Conservation (phyloP, 2,797 vertebrate genomes). For the Hemibagrus guttatus region DNA sequence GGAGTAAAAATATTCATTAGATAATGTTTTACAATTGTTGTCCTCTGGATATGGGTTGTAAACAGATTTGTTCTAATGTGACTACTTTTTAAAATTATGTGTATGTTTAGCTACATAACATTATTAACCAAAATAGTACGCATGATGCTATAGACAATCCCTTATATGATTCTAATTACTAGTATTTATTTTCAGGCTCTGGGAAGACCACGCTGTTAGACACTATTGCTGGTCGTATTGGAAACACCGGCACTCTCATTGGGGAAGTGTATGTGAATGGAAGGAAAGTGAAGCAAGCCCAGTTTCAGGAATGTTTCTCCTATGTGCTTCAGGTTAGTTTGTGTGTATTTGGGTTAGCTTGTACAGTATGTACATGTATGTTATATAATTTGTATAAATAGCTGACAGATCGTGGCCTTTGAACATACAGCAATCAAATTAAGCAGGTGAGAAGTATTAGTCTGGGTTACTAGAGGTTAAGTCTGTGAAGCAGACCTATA, state of each 20-base stretch:
- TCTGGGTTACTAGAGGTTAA: slow-evolving; percentile 41
- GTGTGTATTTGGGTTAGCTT: slow-evolving; percentile 17
- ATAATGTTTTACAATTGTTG: not conserved
- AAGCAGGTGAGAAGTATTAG: slow-evolving; percentile 11
- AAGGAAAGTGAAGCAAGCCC: slow-evolving; percentile 76
- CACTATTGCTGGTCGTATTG: slow-evolving; percentile 86
- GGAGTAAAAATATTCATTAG: not conserved
- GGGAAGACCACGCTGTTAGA: slow-evolving; percentile 95
- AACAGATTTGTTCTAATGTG: not conserved
- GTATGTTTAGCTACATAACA: not conserved
- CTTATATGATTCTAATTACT: not conserved
- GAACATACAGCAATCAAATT: slow-evolving; percentile 10
- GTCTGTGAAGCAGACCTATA: slow-evolving; percentile 18
- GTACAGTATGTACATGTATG: slow-evolving; percentile 24
- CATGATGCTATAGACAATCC: not conserved
- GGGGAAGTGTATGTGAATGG: slow-evolving; percentile 90
- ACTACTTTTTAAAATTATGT: not conserved
- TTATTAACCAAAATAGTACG: not conserved
- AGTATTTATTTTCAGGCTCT: slow-evolving; percentile 76
- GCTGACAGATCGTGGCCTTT: slow-evolving; percentile 36
- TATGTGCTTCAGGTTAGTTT: slow-evolving; percentile 86
- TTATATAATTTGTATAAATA: slow-evolving; percentile 2
- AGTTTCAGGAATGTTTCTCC: slow-evolving; percentile 93
- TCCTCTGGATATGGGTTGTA: not conserved
- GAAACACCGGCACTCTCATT: slow-evolving; percentile 70